phyloP scores from a whole-genome alignment of 2,888 invertebrate genomes.

The Brachycybe producta region DNA sequence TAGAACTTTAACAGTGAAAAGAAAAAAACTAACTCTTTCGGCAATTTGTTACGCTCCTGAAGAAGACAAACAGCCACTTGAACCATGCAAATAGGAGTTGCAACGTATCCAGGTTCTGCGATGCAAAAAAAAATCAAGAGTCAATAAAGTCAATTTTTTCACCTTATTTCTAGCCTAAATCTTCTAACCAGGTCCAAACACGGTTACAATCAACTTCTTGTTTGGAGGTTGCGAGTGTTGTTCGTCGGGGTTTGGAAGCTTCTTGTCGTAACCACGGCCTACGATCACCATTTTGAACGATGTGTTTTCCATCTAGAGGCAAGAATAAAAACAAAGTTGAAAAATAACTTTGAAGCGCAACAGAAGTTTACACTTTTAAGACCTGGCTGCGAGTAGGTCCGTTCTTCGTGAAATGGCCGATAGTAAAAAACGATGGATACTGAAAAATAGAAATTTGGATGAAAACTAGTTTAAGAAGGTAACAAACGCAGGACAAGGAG shows the following conservation, averaged over 20 bases:
- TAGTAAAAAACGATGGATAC: conserved; percentile 56
- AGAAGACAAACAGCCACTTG: not conserved
- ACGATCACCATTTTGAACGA: conserved; percentile 1
- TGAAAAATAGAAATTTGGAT: conserved; percentile 27
- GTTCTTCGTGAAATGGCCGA: conserved; percentile 51
- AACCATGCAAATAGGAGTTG: not conserved
- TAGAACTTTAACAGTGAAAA: not conserved
- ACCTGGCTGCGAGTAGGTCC: conserved; percentile 39
- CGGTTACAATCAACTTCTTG: conserved; percentile 1
- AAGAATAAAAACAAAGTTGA: no score
- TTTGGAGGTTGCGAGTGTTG: not conserved
- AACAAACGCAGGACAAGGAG: not conserved
- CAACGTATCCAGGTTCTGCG: not conserved
- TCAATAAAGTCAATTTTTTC: not conserved
- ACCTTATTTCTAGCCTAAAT: no score
- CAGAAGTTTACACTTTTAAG: no score
- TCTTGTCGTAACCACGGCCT: not conserved
- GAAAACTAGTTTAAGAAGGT: not conserved
- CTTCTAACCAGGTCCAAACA: not conserved
- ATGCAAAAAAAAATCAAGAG: not conserved
- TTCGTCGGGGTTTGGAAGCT: not conserved
- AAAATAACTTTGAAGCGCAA: no score
- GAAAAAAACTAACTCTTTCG: not conserved
- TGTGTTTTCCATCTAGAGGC: conserved; percentile 2
- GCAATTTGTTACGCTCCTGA: not conserved